Conservation (phyloP, 2,797 vertebrate species). For the Urophycis tenuis region DNA sequence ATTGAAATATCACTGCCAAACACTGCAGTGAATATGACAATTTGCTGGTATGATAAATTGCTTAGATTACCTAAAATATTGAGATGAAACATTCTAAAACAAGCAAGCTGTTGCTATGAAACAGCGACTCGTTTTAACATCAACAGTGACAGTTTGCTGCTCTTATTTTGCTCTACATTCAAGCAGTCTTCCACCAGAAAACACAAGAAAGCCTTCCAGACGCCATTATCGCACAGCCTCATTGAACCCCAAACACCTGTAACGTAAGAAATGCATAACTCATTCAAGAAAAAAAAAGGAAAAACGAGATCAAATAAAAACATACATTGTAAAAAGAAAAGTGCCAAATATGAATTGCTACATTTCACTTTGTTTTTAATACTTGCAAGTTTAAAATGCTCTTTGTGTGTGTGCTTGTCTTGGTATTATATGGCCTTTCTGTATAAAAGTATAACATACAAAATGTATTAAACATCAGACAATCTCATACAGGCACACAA, state of each 20-base stretch:
- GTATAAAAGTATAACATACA: neutral
- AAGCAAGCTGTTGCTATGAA: slow-evolving; percentile 11
- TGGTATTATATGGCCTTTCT: neutral
- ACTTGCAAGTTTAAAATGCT: neutral
- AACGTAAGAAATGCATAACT: slow-evolving; percentile 26
- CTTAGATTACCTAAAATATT: slow-evolving; percentile 29
- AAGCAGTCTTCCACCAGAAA: slow-evolving; percentile 68
- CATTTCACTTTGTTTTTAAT: slow-evolving; percentile 55
- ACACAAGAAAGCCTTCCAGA: slow-evolving; percentile 41
- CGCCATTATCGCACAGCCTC: slow-evolving; percentile 13
- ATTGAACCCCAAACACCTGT: slow-evolving; percentile 21
- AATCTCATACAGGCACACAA: slow-evolving; percentile 48
- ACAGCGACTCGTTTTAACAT: neutral
- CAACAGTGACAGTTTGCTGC: slow-evolving; percentile 40
- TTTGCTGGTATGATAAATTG: slow-evolving; percentile 11
- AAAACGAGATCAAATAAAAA: slow-evolving; percentile 32
- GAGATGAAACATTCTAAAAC: slow-evolving; percentile 43
- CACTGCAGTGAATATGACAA: slow-evolving; percentile 27
- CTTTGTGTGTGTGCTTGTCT: slow-evolving; percentile 11
- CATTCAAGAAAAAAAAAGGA: no score
- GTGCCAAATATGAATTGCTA: slow-evolving; percentile 67
- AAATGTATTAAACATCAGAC: neutral
- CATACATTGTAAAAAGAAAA: slow-evolving; percentile 54
- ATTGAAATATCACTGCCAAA: slow-evolving; percentile 40
- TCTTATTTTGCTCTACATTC: slow-evolving; percentile 66